A percentile compares a stretch with the other conserved stretches of the same genome.
Evolutionary conservation across 2,797 vertebrate species (phyloP).

Genomic region (Pygocentrus nattereri): DNA sequence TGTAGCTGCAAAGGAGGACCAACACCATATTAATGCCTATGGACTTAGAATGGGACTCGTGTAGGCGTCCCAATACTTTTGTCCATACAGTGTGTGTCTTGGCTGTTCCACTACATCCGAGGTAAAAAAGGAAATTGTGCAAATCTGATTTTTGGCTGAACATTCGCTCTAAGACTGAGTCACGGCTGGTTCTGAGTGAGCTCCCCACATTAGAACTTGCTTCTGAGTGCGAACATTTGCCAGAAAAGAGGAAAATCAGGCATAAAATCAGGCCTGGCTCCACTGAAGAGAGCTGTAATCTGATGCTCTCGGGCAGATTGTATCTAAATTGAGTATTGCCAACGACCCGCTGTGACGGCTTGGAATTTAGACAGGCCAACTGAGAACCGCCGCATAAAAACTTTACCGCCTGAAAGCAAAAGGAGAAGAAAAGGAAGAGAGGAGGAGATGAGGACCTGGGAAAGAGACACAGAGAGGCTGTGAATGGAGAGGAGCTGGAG

Average conservation of each 20-base stretch:
- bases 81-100: too few species aligned
- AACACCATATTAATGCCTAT: too few species aligned
- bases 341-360: not conserved
- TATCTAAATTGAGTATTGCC: slow-evolving; percentile 15
- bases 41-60: too few species aligned
- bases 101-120: too few species aligned
- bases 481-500: not conserved
- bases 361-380: slow-evolving; percentile 14
- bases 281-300: not conserved
- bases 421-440: not conserved
- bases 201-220: too few species aligned
- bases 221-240: too few species aligned
- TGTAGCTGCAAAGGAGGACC: too few species aligned
- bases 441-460: not conserved
- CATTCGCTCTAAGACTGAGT: too few species aligned
- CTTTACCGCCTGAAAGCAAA: not conserved
- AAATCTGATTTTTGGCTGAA: too few species aligned
- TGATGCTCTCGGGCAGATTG: slow-evolving; percentile 8
- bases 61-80: too few species aligned
- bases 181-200: too few species aligned
- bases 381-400: not conserved
- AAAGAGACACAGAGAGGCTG: slow-evolving; percentile 3
- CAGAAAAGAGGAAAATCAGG: not conserved
- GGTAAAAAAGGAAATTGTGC: too few species aligned
- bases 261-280: not conserved